Base-by-base conservation (phyloP, 2,797 vertebrate species). In the Apodemus agrarius region DNA sequence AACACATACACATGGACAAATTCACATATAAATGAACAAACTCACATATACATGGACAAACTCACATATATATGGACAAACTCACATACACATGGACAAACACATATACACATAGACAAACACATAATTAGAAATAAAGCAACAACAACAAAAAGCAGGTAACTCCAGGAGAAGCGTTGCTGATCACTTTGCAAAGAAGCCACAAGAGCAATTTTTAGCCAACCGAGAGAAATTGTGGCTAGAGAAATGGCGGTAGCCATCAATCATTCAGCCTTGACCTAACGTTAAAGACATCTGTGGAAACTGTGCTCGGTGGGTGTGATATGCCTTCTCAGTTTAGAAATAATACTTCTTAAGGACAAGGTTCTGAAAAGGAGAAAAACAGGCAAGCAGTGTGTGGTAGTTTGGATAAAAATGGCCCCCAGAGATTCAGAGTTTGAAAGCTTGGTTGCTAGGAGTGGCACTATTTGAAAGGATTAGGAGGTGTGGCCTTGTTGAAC, bases 171-270 rank as follows among this genome's bases (percentile, higher is more conserved):
- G 8, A 24, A 84, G 22, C 26, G n/a, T 40, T n/a, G 24, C 7
- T 57, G 57, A 69, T 78, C 49, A 59, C 19, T n/a, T 81, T 84
- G 84, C 52, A 46, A 94, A 96, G 90, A 83, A 54, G 76, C 5
- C 61, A 61, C 8, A 40, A 61, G 43, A 37, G 63, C 85, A 93
- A 54, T 46, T 95, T 67, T 72, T 76, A 40, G 31, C 82, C 16
- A 74, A 69, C 46, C 22, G 61, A 86, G 80, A 90, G 49, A 95
- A 86, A 69, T 6, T 11, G 9, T 26, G 24, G 46, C 57, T 24
- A 74, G 37, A 92, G 52, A 26, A 90, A 81, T 78, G 40, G 6
- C 59, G 34, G 37, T 89, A 16, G 80, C 34, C 57, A 63, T 11
- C 3, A 6, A 80, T 67, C 21, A 65, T 61, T 43, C 40, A 93